Percentiles rank a stretch among this genome's conserved stretches.
Conservation (phyloP, 2,113 vertebrate genomes). For the Perca flavescens region DNA sequence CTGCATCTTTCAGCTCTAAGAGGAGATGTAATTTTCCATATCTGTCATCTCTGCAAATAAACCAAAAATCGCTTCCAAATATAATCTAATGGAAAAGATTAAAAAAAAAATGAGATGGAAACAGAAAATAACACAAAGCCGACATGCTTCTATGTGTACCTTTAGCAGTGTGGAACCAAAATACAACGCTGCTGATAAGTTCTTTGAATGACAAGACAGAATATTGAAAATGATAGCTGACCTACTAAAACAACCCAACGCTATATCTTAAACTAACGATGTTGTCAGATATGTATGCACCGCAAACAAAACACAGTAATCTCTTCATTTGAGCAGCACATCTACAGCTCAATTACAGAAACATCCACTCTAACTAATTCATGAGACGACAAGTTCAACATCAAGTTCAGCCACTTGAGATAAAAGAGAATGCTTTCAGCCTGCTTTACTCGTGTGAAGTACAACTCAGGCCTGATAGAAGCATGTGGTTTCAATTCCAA, state of each 20-base stretch:
- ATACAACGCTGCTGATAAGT: conserved; percentile 16
- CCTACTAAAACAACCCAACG: conserved; percentile 55
- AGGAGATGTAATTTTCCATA: conserved; percentile 56
- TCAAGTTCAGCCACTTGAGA: conserved; percentile 57
- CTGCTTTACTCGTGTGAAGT: conserved; percentile 31
- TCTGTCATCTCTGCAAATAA: conserved; percentile 61
- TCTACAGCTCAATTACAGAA: conserved; percentile 44
- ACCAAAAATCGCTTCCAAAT: conserved; percentile 59
- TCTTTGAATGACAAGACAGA: conserved; percentile 32
- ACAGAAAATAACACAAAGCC: conserved; percentile 49
- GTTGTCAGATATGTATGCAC: conserved; percentile 17
- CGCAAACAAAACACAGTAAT: conserved; percentile 25
- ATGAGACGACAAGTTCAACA: conserved; percentile 55
- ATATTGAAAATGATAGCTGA: conserved; percentile 53
- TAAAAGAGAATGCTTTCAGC: conserved; percentile 50
- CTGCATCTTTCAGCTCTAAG: conserved; percentile 41
- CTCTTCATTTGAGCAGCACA: conserved; percentile 10
- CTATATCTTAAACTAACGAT: conserved; percentile 13
- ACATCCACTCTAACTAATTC: conserved; percentile 50
- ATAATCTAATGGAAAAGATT: conserved; percentile 34
- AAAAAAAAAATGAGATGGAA: conserved; percentile 42
- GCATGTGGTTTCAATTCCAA: conserved; percentile 55
- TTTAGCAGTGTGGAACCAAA: conserved; percentile 25
- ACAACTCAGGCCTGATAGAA: conserved; percentile 22
- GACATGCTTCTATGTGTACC: conserved; percentile 34